Percentiles rank a stretch among this genome's conserved stretches.
Evolutionary conservation across 2,888 invertebrate genomes (phyloP).

Genomic region (Dynastes hyllus): DNA sequence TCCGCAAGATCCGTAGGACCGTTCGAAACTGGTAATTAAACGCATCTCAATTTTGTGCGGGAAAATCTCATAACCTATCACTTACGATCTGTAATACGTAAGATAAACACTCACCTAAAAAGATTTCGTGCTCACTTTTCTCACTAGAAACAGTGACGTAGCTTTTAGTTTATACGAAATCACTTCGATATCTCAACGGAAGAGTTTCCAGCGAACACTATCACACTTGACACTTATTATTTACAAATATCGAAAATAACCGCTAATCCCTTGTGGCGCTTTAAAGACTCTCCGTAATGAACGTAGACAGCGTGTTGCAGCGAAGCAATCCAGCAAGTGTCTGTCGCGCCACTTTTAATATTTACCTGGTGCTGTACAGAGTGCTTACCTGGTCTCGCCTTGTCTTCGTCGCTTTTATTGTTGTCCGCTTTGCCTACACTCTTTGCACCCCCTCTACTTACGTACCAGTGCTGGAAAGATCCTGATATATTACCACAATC

Average conservation of each 20-base stretch:
- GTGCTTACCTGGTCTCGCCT: constrained; percentile 60
- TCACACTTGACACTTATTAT: constrained; percentile 27
- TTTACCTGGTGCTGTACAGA: constrained; percentile 56
- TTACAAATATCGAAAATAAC: constrained; percentile 1
- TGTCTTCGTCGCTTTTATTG: constrained; percentile 56
- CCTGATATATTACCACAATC: constrained; percentile 23
- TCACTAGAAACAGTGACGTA: too few species aligned
- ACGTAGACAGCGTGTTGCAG: constrained; percentile 58
- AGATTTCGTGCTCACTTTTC: background rate
- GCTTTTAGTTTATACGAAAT: too few species aligned
- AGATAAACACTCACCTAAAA: constrained; percentile 3
- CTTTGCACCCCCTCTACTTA: constrained; percentile 58
- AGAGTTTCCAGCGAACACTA: background rate
- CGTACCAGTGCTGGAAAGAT: constrained; percentile 5
- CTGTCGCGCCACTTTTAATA: constrained; percentile 61
- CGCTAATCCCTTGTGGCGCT: constrained; percentile 21
- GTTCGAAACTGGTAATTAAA: constrained; percentile 15
- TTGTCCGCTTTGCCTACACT: constrained; percentile 59
- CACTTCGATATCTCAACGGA: background rate
- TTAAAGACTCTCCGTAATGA: background rate
- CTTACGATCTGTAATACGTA: background rate
- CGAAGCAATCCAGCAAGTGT: constrained; percentile 64
- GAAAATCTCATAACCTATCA: constrained; percentile 38
- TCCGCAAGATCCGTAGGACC: too few species aligned
- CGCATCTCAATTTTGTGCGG: constrained; percentile 39